Evolutionary conservation across 1,140 invertebrate genomes (phyloP), one percentile per base, ranked within the genome.

Genomic region (Sycobia sp.): DNA sequence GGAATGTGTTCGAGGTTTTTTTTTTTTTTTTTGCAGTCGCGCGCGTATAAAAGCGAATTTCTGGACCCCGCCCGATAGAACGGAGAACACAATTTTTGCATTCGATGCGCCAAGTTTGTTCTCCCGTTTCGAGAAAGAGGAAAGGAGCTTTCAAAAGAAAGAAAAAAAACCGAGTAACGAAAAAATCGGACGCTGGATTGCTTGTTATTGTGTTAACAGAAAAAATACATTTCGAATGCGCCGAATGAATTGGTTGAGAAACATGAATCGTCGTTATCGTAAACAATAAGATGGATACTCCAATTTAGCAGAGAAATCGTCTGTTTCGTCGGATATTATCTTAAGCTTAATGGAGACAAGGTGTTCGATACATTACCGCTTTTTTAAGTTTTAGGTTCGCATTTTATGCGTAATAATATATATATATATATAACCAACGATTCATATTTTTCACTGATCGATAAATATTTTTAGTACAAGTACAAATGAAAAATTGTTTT

Each of bases 281-380:
- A 62, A n/a, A 56, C 61, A 56, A 62, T 56, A 36, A 62, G 60
- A 62, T 34, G 60, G 60, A 62, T 11, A 32, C 60, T 62, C 51
- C 43, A 54, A 62, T 56, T n/a, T 55, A 62, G 61, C 61, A 43
- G 56, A 62, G 61, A 56, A 62, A 62, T 39, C 43, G 51, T 62
- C 43, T 62, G 29, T 62, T 41, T 62, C 61, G 44, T 62, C 53
- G 61, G 61, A 62, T 62, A 62, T n/a, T 49, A 62, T 62, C 61
- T 62, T 62, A 62, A 62, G 61, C 54, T 63, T 56, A 63, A 62
- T 43, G 54, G 61, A 57, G 61, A 63, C 61, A 57, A 57, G 61
- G 53, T 65, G 62, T 65, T 65, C 62, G 62, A 65, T 65, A 63
- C 61, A 63, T 63, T 63, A 63, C 54, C 61, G 61, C 54, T 63